These are phyloP conservation scores for Dioctria rufipes DNA, from an alignment of 2,888 invertebrate genomes.

Conservation along the genomic window DNA sequence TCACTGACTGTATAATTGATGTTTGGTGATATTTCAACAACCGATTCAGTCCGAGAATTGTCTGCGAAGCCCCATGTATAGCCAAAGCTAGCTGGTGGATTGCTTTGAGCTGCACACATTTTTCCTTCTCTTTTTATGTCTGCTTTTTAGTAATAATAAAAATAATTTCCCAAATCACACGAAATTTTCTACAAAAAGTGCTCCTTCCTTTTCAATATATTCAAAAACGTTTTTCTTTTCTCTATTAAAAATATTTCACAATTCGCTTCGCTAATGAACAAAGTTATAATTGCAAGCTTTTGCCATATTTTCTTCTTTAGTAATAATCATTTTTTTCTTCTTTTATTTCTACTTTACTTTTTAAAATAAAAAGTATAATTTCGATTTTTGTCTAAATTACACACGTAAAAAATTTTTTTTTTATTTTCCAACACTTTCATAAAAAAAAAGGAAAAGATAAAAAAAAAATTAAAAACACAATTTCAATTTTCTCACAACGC, in stretches of 20 bases:
- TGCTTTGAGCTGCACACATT: constrained; percentile 72
- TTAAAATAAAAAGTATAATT: too few species aligned
- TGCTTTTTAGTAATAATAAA: not conserved
- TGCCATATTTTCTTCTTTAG: not conserved
- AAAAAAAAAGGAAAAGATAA: constrained; percentile 18
- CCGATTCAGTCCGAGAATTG: constrained; percentile 70
- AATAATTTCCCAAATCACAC: not conserved
- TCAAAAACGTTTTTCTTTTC: not conserved
- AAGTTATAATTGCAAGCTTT: not conserved
- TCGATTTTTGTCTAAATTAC: too few species aligned
- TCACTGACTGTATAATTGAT: constrained; percentile 72
- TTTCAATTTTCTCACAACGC: not conserved
- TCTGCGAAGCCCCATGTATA: constrained; percentile 72
- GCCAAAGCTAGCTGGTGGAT: constrained; percentile 71
- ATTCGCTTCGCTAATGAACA: not conserved
- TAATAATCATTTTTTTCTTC: not conserved
- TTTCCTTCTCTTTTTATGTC: constrained; percentile 20
- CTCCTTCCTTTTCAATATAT: too few species aligned
- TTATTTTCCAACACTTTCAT: not conserved
- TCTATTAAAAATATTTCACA: not conserved
- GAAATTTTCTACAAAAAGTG: too few species aligned
- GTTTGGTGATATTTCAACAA: constrained; percentile 71
- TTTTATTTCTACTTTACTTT: constrained; percentile 14
- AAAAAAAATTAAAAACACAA: not conserved
- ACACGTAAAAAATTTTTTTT: too few species aligned